phyloP scores from a whole-genome alignment of 2,113 vertebrate genomes.

The Gymnogyps californianus region DNA sequence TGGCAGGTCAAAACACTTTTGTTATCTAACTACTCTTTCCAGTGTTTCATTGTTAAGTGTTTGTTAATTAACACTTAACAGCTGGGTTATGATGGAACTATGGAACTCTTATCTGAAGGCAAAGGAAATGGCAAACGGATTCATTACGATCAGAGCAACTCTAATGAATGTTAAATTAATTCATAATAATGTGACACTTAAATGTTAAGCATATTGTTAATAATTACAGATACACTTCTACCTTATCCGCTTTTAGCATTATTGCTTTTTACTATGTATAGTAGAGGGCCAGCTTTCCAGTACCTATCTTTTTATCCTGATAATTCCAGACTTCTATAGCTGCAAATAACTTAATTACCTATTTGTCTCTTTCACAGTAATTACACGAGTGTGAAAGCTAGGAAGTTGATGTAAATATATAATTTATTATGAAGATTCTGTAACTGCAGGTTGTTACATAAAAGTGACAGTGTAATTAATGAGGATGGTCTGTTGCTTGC shows the following conservation, averaged over 20 bases:
- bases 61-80: constrained; percentile 51
- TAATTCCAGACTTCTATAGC: not conserved
- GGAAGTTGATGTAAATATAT: constrained; percentile 36
- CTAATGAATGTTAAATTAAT: constrained; percentile 58
- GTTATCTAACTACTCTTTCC: not conserved
- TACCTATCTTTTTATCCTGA: not conserved
- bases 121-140: not conserved
- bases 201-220: constrained; percentile 22
- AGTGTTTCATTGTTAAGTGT: not conserved
- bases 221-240: constrained; percentile 18
- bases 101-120: constrained; percentile 34
- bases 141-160: constrained; percentile 33
- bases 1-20: not conserved
- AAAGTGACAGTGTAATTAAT: constrained; percentile 42
- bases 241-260: not conserved
- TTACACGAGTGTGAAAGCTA: not conserved
- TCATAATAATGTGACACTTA: constrained; percentile 40
- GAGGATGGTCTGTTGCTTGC: not conserved
- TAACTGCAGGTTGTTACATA: constrained; percentile 18
- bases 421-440: constrained; percentile 28
- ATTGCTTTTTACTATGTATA: not conserved
- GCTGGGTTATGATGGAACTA: constrained; percentile 9
- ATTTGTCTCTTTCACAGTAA: constrained; percentile 30
- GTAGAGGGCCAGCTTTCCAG: not conserved
- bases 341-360: constrained; percentile 49